Percentiles rank a stretch among this genome's conserved stretches.
Evolutionary conservation across 2,888 invertebrate species (phyloP).

Genomic region (Xylophagus ater): DNA sequence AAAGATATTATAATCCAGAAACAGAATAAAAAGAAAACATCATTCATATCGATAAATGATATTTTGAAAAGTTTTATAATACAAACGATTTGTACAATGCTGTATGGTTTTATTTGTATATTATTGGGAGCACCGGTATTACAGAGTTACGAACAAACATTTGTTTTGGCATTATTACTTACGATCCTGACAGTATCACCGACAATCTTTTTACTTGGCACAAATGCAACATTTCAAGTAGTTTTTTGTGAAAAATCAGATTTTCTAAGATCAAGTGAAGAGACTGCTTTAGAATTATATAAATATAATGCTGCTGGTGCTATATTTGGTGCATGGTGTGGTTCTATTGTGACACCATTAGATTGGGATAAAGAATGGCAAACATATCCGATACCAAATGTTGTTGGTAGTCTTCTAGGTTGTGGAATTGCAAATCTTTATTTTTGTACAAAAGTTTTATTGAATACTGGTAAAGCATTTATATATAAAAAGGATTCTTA

Average conservation of each 20-base stretch:
- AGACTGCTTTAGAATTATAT: conserved; percentile 33
- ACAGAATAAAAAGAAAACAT: conserved; percentile 28
- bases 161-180: conserved; percentile 33
- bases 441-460: conserved; percentile 32
- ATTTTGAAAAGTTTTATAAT: conserved; percentile 25
- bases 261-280: conserved; percentile 33
- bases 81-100: conserved; percentile 31
- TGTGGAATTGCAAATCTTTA: conserved; percentile 43
- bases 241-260: conserved; percentile 37
- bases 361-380: conserved; percentile 86
- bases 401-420: conserved; percentile 49
- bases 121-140: conserved; percentile 39
- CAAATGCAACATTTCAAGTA: conserved; percentile 35
- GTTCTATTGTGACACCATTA: conserved; percentile 67
- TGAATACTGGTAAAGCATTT: conserved; percentile 32
- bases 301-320: conserved; percentile 37
- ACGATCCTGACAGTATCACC: conserved; percentile 36
- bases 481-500: conserved; percentile 27
- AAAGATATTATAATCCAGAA: conserved; percentile 25
- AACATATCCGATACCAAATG: conserved; percentile 56
- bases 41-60: conserved; percentile 30
- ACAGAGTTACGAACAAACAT: conserved; percentile 36
- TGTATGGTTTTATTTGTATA: conserved; percentile 36
- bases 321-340: conserved; percentile 65
- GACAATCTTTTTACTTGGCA: conserved; percentile 34